Percentiles rank a stretch among this genome's conserved stretches.
Conservation (phyloP, 2,113 vertebrate genomes). For the Aythya baeri region DNA sequence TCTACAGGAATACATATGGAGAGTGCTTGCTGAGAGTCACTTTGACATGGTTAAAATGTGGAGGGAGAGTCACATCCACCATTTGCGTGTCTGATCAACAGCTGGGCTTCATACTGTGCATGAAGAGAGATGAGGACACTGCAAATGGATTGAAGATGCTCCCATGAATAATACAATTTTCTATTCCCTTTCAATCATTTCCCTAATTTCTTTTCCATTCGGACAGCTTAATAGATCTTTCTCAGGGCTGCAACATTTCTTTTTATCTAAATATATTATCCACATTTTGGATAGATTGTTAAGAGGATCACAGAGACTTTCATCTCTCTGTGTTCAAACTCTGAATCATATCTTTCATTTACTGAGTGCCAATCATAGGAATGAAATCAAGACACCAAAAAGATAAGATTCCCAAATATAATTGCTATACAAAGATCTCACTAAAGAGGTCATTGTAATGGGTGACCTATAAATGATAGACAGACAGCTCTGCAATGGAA, state of each 20-base stretch:
- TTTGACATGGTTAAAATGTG: background rate
- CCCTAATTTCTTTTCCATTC: background rate
- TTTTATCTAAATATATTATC: background rate
- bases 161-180: background rate
- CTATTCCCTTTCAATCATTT: background rate
- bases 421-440: background rate
- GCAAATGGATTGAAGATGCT: background rate
- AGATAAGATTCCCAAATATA: background rate
- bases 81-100: background rate
- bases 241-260: background rate
- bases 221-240: background rate
- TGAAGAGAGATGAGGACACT: background rate
- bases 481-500: slow-evolving; percentile 19
- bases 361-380: background rate
- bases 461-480: background rate
- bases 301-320: background rate
- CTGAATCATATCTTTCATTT: background rate
- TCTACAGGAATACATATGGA: background rate
- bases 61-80: background rate
- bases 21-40: background rate
- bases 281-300: background rate
- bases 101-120: background rate
- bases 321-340: background rate
- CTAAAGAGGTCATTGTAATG: background rate
- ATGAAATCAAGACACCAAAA: background rate